phyloP scores from a whole-genome alignment of 2,797 vertebrate species.

The Saguinus oedipus region DNA sequence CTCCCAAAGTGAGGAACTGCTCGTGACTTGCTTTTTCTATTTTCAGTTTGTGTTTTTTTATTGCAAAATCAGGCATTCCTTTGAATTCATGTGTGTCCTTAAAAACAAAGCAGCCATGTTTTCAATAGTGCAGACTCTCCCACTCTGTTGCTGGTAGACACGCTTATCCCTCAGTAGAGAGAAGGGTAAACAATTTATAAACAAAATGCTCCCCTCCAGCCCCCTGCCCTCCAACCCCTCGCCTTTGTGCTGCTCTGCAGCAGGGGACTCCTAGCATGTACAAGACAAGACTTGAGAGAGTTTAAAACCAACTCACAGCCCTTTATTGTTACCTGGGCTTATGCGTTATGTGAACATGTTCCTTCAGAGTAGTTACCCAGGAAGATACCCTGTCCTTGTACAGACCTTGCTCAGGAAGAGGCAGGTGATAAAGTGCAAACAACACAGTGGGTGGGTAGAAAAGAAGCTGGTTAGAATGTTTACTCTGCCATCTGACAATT shows the following conservation, averaged over 20 bases:
- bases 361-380: background rate
- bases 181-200: background rate
- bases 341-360: fast-evolving
- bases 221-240: background rate
- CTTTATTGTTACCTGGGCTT: fast-evolving
- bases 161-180: background rate
- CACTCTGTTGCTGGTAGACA: background rate
- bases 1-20: background rate
- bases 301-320: fast-evolving
- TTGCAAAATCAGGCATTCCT: slow-evolving; percentile 67
- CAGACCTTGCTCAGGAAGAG: background rate
- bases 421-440: background rate
- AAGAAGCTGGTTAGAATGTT: background rate
- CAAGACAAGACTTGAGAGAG: fast-evolving
- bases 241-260: background rate
- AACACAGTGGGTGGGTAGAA: fast-evolving
- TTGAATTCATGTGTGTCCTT: slow-evolving; percentile 61
- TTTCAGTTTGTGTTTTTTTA: slow-evolving; percentile 58
- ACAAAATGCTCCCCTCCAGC: background rate
- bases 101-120: background rate
- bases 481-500: background rate
- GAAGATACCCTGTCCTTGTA: background rate
- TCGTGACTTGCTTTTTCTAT: slow-evolving; percentile 66
- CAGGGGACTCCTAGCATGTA: background rate
- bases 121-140: background rate